Base-by-base conservation (phyloP, 2,888 invertebrate genomes). In the Aethes cnicana region DNA sequence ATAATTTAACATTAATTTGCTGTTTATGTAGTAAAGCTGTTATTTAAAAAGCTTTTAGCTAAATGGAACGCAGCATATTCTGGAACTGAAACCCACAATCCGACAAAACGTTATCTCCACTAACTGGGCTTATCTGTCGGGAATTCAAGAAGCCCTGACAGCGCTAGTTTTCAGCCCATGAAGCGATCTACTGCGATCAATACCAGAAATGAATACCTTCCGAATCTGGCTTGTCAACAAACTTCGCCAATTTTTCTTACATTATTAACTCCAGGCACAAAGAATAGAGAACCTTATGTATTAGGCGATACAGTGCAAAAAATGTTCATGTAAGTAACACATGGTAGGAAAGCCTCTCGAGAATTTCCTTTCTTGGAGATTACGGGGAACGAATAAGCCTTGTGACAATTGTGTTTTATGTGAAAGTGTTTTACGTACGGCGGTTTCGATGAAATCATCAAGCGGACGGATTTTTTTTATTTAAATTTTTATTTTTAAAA, bases 171-270 rank as follows among this genome's bases (percentile, higher is more conserved):
- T 52, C 37, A 14, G 25, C 18, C 5, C 32, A 32, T 37, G 37
- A 36, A 49, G 49, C 44, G 37, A 37, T 44, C 14, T 5, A 28
- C 12, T 25, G 11, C 18, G 37, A 43, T 43, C 44, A 50, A 52
- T 44, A 44, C 37, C 23, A 36, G 49, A 50, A 50, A 50, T 50
- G 43, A 50, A 43, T 30, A 36, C 43, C n/a, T n/a, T n/a, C 23
- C 43, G 23, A 44, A 50, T 26, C 20, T 9, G 42, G 12, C 33
- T 28, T 14, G 43, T 28, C 47, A 47, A 47, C 17, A 43, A 50
- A 50, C 23, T 50, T 50, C 37, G 25, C 30, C 43, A 37, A 50
- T 50, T 50, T 44, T 50, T 50, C 36, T 44, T 44, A 44, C 50
- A 44, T 23, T 50, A 44, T 50, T 52, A 44, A 52, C 32, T 44